These are phyloP conservation scores for Heliconius nattereri DNA, from an alignment of 1,140 invertebrate species.

Conservation along the genomic window DNA sequence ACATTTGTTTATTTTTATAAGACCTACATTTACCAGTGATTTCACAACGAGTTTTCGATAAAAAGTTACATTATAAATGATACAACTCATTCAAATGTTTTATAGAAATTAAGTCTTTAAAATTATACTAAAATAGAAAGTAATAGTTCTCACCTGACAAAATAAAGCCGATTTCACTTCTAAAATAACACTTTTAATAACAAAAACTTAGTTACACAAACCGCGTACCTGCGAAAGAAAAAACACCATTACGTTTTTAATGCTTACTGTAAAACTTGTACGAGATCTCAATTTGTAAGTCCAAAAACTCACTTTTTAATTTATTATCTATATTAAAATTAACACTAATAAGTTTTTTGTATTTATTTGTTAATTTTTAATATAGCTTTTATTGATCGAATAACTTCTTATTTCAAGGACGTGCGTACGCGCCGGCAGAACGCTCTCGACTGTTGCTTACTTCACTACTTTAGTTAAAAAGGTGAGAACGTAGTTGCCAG, in stretches of 20 bases:
- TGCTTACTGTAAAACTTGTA: conserved; percentile 16
- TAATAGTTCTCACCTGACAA: conserved; percentile 50
- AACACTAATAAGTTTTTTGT: neutral
- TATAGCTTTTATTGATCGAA: neutral
- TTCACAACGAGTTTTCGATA: conserved; percentile 10
- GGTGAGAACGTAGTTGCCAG: conserved; percentile 47
- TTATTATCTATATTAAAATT: neutral
- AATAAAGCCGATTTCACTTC: conserved; percentile 58
- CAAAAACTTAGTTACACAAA: conserved; percentile 56
- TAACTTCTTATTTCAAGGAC: conserved; percentile 27
- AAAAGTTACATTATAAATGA: conserved; percentile 2
- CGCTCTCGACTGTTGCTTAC: conserved; percentile 48
- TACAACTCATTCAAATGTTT: neutral
- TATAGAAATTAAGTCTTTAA: neutral
- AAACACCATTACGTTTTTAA: conserved; percentile 45
- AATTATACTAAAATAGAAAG: conserved; percentile 3
- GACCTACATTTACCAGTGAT: conserved; percentile 9
- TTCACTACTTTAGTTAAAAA: conserved; percentile 30
- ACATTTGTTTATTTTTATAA: conserved; percentile 13
- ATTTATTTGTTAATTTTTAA: neutral
- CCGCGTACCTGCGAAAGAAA: conserved; percentile 60
- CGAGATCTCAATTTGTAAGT: neutral
- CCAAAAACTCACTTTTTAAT: conserved; percentile 9
- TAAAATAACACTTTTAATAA: conserved; percentile 52
- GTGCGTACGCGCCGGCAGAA: conserved; percentile 42